Evolutionary conservation across 2,888 invertebrate genomes (phyloP).

Genomic region (Scaeva pyrastri): DNA sequence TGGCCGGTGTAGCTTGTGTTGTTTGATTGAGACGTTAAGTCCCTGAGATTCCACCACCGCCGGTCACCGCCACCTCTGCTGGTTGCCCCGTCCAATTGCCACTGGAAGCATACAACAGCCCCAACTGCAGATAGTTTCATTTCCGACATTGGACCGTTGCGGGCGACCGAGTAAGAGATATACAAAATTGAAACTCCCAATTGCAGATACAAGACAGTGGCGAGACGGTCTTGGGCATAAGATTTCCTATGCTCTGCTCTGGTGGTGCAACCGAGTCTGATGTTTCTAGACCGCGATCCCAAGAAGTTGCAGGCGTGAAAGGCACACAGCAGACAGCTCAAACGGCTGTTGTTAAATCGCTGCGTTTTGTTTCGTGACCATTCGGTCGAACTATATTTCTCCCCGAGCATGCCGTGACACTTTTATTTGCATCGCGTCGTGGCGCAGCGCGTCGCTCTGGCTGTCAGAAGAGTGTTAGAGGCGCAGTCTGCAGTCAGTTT

Average conservation of each 20-base stretch:
- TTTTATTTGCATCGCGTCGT: conserved; percentile 63
- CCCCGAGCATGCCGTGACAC: conserved; percentile 61
- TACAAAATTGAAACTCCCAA: conserved; percentile 55
- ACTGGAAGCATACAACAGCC: conserved; percentile 34
- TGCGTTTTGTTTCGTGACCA: conserved; percentile 69
- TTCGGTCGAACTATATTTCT: conserved; percentile 53
- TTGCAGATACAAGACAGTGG: conserved; percentile 64
- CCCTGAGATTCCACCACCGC: conserved; percentile 45
- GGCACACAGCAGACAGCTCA: conserved; percentile 21
- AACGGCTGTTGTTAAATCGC: conserved; percentile 32
- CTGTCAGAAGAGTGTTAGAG: conserved; percentile 47
- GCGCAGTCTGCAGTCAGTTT: background rate
- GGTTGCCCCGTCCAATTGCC: too few relatives aligned
- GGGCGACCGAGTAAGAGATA: conserved; percentile 31
- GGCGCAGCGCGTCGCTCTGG: conserved; percentile 15
- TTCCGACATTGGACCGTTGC: conserved; percentile 63
- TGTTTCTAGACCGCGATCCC: background rate
- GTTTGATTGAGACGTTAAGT: conserved; percentile 58
- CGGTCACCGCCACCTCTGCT: background rate
- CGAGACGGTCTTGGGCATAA: conserved; percentile 38
- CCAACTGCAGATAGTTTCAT: conserved; percentile 57
- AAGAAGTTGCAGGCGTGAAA: conserved; percentile 58
- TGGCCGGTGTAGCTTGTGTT: conserved; percentile 63
- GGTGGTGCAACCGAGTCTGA: conserved; percentile 26
- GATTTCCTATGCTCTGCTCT: background rate